Evolutionary conservation across 2,888 invertebrate species (phyloP), one percentile per base, ranked within the genome.

Genomic region (Phorcus lineatus): DNA sequence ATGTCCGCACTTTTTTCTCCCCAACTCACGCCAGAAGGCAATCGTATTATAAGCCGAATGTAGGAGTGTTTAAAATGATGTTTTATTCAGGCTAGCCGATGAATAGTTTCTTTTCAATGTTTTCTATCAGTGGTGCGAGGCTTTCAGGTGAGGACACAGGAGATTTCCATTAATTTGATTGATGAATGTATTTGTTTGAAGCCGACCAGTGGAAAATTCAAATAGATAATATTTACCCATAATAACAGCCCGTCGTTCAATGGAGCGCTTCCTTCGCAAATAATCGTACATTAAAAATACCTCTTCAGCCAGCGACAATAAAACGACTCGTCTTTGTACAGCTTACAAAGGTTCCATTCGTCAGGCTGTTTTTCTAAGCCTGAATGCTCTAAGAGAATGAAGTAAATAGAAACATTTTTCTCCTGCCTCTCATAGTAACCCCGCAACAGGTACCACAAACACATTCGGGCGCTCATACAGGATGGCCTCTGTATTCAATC

Each of bases 171-270:
- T 74, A 77, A 76, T 79, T 55, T 53, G 67, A 79, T 67, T 79
- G 81, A 79, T 67, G 79, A 81, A 79, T 52, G 75, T 77, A 79
- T 79, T 81, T 81, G 81, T 81, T 81, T 81, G 81, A 81, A 79
- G 74, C 77, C 81, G 79, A 54, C 81, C 47, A 76, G 79, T 81
- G 81, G 81, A 81, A 81, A 81, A 79, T 77, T 67, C 79, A 67
- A 77, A 81, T 62, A 79, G 79, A 70, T 76, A 79, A 77, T 79
- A 79, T 79, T 77, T 75, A 79, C 79, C 77, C 67, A 79, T 81
- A 74, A 79, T 81, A 79, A 81, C 76, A 52, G 74, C 57, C 52
- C 22, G 66, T 19, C 47, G 9, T 40, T 70, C 52, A 62, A 78
- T 52, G 62, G 76, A 13, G 16, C 17, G 36, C 31, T 53, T 53